Percentiles rank a stretch among this genome's conserved stretches.
Evolutionary conservation across 2,113 vertebrate genomes (phyloP).

Genomic region (Sapajus apella): DNA sequence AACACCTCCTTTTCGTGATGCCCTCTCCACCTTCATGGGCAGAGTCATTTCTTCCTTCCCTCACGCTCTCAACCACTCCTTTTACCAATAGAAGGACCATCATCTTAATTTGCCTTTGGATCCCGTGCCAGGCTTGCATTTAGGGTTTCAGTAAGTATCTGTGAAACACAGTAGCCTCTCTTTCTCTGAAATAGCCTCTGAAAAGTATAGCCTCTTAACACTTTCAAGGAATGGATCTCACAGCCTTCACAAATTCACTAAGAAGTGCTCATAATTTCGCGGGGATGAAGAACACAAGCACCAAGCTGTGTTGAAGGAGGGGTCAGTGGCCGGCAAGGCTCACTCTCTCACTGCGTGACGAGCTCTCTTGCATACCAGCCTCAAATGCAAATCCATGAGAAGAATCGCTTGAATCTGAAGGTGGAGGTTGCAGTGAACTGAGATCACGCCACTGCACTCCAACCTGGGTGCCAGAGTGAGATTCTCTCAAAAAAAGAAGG

Average conservation of each 20-base stretch:
- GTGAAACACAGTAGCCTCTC: not conserved
- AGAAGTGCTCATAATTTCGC: not conserved
- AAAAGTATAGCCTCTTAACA: not conserved
- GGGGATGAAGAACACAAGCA: not conserved
- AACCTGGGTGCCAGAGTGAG: no score
- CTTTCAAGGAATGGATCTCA: not conserved
- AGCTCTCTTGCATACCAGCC: not conserved
- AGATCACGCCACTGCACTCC: no score
- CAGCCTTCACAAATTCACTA: not conserved
- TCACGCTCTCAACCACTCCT: not conserved
- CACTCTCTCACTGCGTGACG: not conserved
- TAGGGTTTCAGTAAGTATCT: not conserved
- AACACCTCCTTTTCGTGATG: not conserved
- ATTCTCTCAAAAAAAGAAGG: no score
- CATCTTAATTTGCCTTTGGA: not conserved
- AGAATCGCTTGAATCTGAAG: no score
- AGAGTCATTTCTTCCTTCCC: not conserved
- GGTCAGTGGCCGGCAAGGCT: not conserved
- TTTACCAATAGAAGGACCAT: not conserved
- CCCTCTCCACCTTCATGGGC: not conserved
- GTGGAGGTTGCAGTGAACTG: no score
- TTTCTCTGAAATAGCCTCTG: not conserved
- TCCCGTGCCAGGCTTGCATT: not conserved
- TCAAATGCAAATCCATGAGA: not conserved
- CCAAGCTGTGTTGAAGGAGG: not conserved